These are phyloP conservation scores for Hassar affinis DNA, from an alignment of 2,113 vertebrate species.

Conservation along the genomic window DNA sequence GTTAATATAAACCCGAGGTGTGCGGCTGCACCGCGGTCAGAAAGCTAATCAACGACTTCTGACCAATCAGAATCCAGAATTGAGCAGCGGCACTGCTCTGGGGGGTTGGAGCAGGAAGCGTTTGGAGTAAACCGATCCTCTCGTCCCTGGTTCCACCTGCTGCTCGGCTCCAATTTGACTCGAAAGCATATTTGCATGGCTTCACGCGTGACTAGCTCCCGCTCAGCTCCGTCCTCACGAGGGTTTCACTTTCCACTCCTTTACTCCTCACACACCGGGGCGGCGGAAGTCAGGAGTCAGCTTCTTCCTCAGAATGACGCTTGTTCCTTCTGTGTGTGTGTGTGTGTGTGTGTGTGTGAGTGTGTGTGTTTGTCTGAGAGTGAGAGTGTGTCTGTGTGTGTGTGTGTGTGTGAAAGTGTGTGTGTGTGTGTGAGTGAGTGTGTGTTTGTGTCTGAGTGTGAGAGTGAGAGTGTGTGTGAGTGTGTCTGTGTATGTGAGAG, in stretches of 20 bases:
- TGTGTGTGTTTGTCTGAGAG: no score
- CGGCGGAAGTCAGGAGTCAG: neutral
- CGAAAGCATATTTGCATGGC: neutral
- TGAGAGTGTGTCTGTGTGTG: no score
- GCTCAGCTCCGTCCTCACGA: neutral
- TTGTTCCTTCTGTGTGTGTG: neutral
- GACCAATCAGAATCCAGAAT: neutral
- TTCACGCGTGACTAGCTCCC: neutral
- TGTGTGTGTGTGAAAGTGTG: no score
- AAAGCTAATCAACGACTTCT: neutral
- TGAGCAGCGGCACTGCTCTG: neutral
- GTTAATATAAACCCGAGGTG: neutral
- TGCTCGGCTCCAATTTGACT: neutral
- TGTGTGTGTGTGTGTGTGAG: no score
- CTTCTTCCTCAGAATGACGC: neutral
- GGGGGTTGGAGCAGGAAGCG: neutral
- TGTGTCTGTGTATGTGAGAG: no score
- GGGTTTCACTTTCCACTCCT: neutral
- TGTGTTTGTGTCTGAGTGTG: no score
- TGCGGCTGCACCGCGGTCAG: neutral
- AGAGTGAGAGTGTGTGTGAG: no score
- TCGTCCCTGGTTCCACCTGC: neutral
- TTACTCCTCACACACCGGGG: neutral
- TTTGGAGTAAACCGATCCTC: neutral
- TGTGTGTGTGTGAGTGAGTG: no score